Base-by-base conservation (phyloP, 2,888 invertebrate species). In the Linyphia triangularis region DNA sequence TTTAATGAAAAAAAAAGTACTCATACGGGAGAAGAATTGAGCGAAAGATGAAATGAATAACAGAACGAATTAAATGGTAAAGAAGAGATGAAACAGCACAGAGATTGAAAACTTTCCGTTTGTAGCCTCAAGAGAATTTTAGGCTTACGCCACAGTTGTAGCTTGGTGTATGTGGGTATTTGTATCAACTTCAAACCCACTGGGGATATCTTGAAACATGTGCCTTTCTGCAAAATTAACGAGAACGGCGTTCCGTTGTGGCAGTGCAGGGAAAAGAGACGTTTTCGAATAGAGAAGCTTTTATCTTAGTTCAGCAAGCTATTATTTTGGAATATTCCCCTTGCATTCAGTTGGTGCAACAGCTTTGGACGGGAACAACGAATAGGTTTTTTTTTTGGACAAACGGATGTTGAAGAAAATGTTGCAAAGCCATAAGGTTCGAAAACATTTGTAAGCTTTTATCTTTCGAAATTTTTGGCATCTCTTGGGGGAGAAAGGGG, bases 371-470 rank as follows among this genome's bases (percentile, higher is more conserved):
- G 28, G 26, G 28, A 26, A 63, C 63, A 24, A 63, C 28, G 59
- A 24, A 61, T 10, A 19, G 59, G 22, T 3, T 40, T 9, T 5
- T 51, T 51, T 51, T 51, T 51, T 5, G 16, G 13, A 9, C 16
- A 28, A 40, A 72, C 51, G 51, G 28, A 28, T 28, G 51, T 22
- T 13, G 57, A 19, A 59, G 24, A 22, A 77, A 77, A 61, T 16
- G 75, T 24, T 61, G 3, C 16, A 40, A 77, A 63, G 77, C 77
- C 63, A 26, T 63, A 77, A 77, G 77, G 40, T 40, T 73, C 40
- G 77, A 33, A 63, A 77, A 77, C 77, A 77, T 77, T 61, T 63
- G 77, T 77, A 77, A 26, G 63, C 77, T 77, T 77, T 77, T 77
- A 77, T 77, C 77, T 77, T 40, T 6, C 13, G 61, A 77, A 63